Evolutionary conservation across 2,888 invertebrate genomes (phyloP), one percentile per base, ranked within the genome.

Genomic region (Acleris holmiana): DNA sequence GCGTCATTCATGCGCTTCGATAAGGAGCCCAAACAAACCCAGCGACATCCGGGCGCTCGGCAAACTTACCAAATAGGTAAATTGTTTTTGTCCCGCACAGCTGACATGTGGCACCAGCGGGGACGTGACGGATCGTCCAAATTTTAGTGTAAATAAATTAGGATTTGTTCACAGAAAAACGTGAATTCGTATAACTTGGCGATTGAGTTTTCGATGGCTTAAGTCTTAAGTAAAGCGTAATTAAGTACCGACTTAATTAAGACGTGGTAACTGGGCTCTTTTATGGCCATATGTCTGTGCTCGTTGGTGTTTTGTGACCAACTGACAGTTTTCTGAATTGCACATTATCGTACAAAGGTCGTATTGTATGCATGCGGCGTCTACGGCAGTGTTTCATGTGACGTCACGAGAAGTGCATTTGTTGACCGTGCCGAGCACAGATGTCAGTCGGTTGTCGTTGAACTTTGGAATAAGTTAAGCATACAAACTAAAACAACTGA

Each of bases 31-130:
- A 86, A 86, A 86, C 86, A 87, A 69, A 78, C 73, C 69, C 66
- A 73, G 76, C 73, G 74, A 86, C 87, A 90, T 89, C 90, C 90
- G 89, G 88, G 80, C 84, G 72, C 69, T 78, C 71, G 80, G 76
- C 79, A 83, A 86, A 86, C 84, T 69, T 61, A 60, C 63, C 67
- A 74, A 79, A 76, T 79, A 73, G 72, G 74, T 76, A 76, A 77
- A 76, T 75, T 71, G 76, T 83, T 80, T 83, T 82, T 80, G 77
- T 77, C 71, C 73, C 70, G 55, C 19, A 44, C 17, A 49, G 46
- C 68, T 73, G 76, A 78, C 84, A 83, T 82, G 75, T 81, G 81
- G 73, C 73, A 76, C 76, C 29, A 51, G 51, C 40, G 46, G 18
- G 19, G 29, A 17, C 40, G 19, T 19, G 41, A 7, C n/a, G 15